phyloP scores from a whole-genome alignment of 30 jellyfish, hydroid and myxozoan genomes.

The Hydractinia symbiolongicarpus region DNA sequence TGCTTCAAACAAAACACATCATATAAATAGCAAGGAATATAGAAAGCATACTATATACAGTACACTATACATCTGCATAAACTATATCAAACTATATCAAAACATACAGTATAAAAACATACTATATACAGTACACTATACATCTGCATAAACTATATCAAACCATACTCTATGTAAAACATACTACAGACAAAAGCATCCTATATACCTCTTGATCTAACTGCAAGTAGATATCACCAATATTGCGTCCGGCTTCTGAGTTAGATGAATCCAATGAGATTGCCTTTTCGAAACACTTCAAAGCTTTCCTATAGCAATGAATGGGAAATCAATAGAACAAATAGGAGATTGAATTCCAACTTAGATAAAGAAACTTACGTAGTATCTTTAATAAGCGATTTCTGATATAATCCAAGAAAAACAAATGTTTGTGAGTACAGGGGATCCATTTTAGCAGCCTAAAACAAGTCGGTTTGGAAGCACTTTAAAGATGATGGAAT shows the following conservation, averaged over 20 bases:
- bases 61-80: too few relatives aligned
- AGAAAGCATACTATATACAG: too few relatives aligned
- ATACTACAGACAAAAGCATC: not conserved
- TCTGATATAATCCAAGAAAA: slow-evolving; percentile 68
- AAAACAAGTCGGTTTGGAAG: not conserved
- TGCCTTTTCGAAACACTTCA: slow-evolving; percentile 75
- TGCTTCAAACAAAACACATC: too few relatives aligned
- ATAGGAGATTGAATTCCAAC: not conserved
- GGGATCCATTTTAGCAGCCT: slow-evolving; percentile 86
- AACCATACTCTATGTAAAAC: not conserved
- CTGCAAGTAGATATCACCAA: slow-evolving; percentile 63
- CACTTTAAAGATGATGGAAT: not conserved
- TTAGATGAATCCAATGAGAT: slow-evolving; percentile 43
- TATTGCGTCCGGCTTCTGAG: slow-evolving; percentile 55
- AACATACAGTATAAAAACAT: too few relatives aligned
- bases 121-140: too few relatives aligned
- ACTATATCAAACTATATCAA: too few relatives aligned
- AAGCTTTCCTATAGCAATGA: slow-evolving; percentile 56
- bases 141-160: too few relatives aligned
- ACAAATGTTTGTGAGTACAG: slow-evolving; percentile 43
- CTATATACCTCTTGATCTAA: slow-evolving; percentile 59
- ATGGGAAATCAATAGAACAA: not conserved
- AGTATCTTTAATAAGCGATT: slow-evolving; percentile 36
- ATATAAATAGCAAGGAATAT: too few relatives aligned
- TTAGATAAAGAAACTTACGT: slow-evolving; percentile 26